These are phyloP conservation scores for Nebria ingens DNA, from an alignment of 1,140 invertebrate species.

Conservation along the genomic window DNA sequence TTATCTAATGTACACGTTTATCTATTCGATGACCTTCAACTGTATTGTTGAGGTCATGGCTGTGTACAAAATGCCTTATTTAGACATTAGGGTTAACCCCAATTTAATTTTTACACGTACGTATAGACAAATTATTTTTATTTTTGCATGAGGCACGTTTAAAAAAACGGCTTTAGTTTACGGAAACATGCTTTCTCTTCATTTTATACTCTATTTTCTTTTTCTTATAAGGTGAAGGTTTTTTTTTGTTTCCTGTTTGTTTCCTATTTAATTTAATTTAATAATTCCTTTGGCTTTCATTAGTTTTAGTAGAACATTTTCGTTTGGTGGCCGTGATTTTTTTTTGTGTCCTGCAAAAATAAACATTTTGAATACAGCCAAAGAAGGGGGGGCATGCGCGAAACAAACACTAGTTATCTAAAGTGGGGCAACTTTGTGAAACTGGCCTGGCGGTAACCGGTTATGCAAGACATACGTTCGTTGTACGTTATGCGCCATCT, in stretches of 20 bases:
- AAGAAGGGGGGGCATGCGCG: not conserved
- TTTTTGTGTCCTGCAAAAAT: not conserved
- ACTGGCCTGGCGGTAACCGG: too few relatives aligned
- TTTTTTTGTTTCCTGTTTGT: too few relatives aligned
- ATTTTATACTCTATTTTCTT: too few relatives aligned
- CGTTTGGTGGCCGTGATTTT: not conserved
- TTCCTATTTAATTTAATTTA: too few relatives aligned
- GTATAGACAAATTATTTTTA: not conserved
- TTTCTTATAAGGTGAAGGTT: too few relatives aligned
- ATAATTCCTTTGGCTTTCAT: too few relatives aligned
- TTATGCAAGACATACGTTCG: not conserved
- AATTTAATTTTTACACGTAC: not conserved
- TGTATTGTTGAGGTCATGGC: not conserved
- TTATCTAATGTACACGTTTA: not conserved
- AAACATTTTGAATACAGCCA: not conserved
- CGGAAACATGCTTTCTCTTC: too few relatives aligned
- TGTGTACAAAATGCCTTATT: not conserved
- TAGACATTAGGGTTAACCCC: not conserved
- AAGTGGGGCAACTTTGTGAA: too few relatives aligned
- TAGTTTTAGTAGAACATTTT: too few relatives aligned
- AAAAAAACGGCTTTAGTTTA: too few relatives aligned
- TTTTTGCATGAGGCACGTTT: slow-evolving; percentile 1
- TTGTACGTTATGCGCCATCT: not conserved
- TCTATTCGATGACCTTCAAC: not conserved
- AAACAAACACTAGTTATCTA: too few relatives aligned